phyloP scores from a whole-genome alignment of 53 echinoderm and acorn worm species.

The Hippasteria phrygiana region DNA sequence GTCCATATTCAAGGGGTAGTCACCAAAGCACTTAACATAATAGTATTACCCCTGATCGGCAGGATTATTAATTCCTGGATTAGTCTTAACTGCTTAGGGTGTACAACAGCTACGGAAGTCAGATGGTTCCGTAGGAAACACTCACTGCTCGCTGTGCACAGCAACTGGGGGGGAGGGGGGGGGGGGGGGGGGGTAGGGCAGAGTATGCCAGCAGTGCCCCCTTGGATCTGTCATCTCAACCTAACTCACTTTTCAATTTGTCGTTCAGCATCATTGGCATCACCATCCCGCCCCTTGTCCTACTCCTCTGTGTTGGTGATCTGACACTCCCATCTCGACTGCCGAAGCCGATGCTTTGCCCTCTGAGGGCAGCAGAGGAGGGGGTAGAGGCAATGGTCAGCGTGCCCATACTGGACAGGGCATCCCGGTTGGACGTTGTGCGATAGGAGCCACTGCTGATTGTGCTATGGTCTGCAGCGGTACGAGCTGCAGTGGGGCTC shows the following conservation, averaged over 20 bases:
- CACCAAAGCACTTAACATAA: too few species aligned
- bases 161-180: too few species aligned
- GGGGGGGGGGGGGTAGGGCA: too few species aligned
- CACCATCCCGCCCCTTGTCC: conserved; percentile 31
- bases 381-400: conserved; percentile 36
- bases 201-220: too few species aligned
- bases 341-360: conserved; percentile 79
- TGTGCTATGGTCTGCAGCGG: conserved; percentile 34
- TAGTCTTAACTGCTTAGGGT: too few species aligned
- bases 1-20: too few species aligned
- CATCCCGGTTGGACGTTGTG: conserved; percentile 45
- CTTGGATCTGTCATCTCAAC: too few species aligned
- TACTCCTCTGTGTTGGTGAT: conserved; percentile 46
- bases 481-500: conserved; percentile 22
- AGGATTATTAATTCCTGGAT: too few species aligned
- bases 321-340: conserved; percentile 67
- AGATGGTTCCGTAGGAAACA: too few species aligned
- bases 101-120: too few species aligned
- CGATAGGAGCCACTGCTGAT: conserved; percentile 42
- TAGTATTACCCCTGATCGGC: too few species aligned
- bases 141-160: too few species aligned
- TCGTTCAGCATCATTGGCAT: conserved; percentile 30
- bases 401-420: conserved; percentile 66
- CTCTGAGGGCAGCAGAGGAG: conserved; percentile 69
- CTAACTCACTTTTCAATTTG: conserved; percentile 11